Conservation (phyloP, 1,140 invertebrate species). For the Penaeus japonicus region DNA sequence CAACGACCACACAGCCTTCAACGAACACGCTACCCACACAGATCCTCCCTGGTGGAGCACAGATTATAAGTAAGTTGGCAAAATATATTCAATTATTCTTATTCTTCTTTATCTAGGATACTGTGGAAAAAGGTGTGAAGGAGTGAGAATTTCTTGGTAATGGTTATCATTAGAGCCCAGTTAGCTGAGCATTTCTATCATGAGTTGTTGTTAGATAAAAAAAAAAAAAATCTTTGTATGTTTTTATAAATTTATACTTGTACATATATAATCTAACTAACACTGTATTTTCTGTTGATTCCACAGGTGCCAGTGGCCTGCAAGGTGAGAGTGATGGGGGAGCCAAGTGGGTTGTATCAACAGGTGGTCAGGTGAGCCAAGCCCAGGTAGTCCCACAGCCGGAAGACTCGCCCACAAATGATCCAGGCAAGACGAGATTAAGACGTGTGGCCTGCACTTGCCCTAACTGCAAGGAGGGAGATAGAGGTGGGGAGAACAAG, state of each 20-base stretch:
- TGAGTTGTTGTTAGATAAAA: too few relatives aligned
- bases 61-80: slow-evolving; percentile 62
- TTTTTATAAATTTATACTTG: too few relatives aligned
- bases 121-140: too few relatives aligned
- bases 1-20: slow-evolving; percentile 39
- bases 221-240: too few relatives aligned
- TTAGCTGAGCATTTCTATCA: too few relatives aligned
- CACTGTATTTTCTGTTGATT: neutral
- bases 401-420: slow-evolving; percentile 42
- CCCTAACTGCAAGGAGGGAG: slow-evolving; percentile 92
- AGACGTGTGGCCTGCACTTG: slow-evolving; percentile 94
- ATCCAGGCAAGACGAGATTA: slow-evolving; percentile 68
- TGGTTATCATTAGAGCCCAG: too few relatives aligned
- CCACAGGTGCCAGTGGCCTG: slow-evolving; percentile 49
- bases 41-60: slow-evolving; percentile 62
- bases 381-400: slow-evolving; percentile 35
- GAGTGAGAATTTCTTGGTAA: too few relatives aligned
- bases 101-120: too few relatives aligned
- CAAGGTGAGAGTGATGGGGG: slow-evolving; percentile 38
- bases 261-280: neutral
- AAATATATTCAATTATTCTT: too few relatives aligned
- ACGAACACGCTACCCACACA: slow-evolving; percentile 54
- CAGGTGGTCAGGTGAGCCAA: slow-evolving; percentile 44
- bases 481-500: slow-evolving; percentile 68
- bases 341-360: slow-evolving; percentile 50